Evolutionary conservation across 1,140 invertebrate species (phyloP).

Genomic region (Pygmarrhopalites habei): DNA sequence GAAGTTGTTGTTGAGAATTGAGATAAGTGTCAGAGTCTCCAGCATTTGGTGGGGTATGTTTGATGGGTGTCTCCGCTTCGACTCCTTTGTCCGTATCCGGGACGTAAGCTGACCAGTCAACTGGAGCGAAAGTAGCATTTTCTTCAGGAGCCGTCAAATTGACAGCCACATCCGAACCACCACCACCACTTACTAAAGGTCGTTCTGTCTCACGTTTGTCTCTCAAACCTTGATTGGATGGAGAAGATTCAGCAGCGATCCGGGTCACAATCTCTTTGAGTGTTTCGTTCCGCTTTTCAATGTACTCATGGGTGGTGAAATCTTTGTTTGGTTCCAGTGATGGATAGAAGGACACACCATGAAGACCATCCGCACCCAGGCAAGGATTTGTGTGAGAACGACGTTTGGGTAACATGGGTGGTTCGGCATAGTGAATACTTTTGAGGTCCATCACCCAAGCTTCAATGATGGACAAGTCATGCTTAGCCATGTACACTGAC

Average conservation of each 20-base stretch:
- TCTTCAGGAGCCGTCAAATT: conserved; percentile 29
- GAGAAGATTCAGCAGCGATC: not conserved
- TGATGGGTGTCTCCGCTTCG: conserved; percentile 1
- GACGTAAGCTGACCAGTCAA: conserved; percentile 33
- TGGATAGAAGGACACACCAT: conserved; percentile 41
- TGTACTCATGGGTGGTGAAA: conserved; percentile 25
- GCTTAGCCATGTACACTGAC: conserved; percentile 37
- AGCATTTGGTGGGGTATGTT: not conserved
- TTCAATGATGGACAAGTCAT: conserved; percentile 38
- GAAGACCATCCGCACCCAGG: conserved; percentile 41
- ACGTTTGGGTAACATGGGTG: conserved; percentile 40
- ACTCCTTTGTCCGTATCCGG: conserved; percentile 9
- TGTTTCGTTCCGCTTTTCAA: conserved; percentile 33
- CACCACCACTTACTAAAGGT: not conserved
- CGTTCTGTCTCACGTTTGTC: conserved; percentile 32
- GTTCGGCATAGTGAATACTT: conserved; percentile 40
- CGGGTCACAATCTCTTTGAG: conserved; percentile 22
- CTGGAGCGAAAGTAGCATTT: conserved; percentile 31
- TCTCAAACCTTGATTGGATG: not conserved
- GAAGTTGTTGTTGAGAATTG: not conserved
- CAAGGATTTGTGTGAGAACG: conserved; percentile 41
- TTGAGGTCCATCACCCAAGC: conserved; percentile 41
- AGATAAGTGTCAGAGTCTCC: not conserved
- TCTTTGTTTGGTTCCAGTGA: conserved; percentile 35
- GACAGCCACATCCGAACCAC: not conserved